phyloP scores from a whole-genome alignment of 2,888 invertebrate species.

The Thera britannica region DNA sequence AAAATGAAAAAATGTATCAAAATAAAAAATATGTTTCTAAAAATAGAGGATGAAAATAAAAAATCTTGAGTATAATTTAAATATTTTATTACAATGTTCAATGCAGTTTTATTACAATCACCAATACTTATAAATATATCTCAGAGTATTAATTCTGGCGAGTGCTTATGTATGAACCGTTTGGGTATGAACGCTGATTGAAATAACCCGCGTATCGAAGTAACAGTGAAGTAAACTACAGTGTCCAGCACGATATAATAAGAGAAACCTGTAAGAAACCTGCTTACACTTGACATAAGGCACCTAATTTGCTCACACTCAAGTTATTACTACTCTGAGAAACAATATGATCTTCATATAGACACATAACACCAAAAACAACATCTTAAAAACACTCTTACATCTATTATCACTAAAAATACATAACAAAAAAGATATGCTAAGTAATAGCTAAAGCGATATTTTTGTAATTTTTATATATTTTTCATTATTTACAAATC shows the following conservation, averaged over 20 bases:
- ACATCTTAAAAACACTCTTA: constrained; percentile 43
- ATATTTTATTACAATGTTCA: constrained; percentile 22
- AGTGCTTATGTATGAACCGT: constrained; percentile 14
- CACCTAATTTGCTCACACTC: constrained; percentile 12
- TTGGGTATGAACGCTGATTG: constrained; percentile 3
- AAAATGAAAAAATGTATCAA: neutral
- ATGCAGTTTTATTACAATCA: constrained; percentile 29
- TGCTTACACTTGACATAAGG: constrained; percentile 23
- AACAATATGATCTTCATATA: constrained; percentile 15
- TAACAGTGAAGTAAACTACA: neutral
- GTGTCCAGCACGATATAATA: constrained; percentile 4
- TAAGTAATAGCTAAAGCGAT: constrained; percentile 39
- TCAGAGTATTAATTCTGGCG: constrained; percentile 15
- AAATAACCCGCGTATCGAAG: neutral
- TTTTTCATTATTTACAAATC: constrained; percentile 33
- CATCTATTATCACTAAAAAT: constrained; percentile 46
- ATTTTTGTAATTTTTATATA: constrained; percentile 33
- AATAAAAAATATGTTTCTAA: neutral
- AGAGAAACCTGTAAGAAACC: constrained; percentile 15
- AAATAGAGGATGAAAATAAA: constrained; percentile 14
- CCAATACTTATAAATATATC: constrained; percentile 29
- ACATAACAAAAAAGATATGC: constrained; percentile 45
- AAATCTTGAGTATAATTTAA: constrained; percentile 10
- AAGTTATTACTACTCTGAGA: constrained; percentile 25
- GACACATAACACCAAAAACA: constrained; percentile 34